These are phyloP conservation scores for Ellobius talpinus DNA, from an alignment of 2,113 vertebrate genomes.

Conservation along the genomic window DNA sequence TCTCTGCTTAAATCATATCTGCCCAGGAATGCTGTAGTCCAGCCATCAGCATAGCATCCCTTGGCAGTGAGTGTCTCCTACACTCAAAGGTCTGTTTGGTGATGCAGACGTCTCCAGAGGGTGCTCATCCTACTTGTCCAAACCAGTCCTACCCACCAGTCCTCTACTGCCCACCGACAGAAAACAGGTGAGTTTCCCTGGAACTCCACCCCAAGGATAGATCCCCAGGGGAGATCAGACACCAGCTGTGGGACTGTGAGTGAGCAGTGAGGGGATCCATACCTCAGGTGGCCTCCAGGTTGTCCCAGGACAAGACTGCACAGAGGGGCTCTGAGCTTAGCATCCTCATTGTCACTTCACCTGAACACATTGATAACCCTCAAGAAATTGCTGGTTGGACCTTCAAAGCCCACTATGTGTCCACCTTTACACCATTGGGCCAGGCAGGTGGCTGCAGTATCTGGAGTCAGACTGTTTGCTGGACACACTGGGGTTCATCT, in stretches of 20 bases:
- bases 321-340: background rate
- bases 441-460: background rate
- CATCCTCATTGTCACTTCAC: no score
- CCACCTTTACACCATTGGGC: background rate
- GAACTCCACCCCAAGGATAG: no score
- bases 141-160: background rate
- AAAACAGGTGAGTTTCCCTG: background rate
- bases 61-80: no score
- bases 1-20: background rate
- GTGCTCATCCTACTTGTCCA: background rate
- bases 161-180: background rate
- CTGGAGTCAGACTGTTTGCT: background rate
- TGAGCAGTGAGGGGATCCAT: rapidly evolving
- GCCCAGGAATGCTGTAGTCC: background rate
- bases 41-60: background rate
- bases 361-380: no score
- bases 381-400: background rate
- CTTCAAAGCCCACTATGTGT: background rate
- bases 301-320: background rate
- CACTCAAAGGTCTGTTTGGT: background rate
- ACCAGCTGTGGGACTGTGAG: rapidly evolving
- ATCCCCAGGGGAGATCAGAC: background rate
- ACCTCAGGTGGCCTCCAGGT: background rate
- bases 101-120: background rate
- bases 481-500: background rate